Base-by-base conservation (phyloP, 2,888 invertebrate genomes). In the Deilephila porcellus region DNA sequence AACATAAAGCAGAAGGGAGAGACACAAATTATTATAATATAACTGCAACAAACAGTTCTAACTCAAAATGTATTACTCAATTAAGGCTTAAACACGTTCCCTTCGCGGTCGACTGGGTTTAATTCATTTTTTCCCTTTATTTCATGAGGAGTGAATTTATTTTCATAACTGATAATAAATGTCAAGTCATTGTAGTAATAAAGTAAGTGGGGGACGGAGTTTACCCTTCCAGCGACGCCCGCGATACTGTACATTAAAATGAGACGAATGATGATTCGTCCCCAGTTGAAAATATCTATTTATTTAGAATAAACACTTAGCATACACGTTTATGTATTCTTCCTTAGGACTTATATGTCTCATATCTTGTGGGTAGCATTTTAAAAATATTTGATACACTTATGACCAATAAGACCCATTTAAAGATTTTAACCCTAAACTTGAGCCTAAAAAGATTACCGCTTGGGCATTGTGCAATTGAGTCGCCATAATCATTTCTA, bases 151-250 rank as follows among this genome's bases (percentile, higher is more conserved):
- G 79, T 77, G 83, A 90, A 90, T 91, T 91, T 90, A 91, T 92
- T 91, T 92, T 91, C 90, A 92, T 93, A 91, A 90, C 89, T 90
- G 90, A 90, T 90, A 88, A 91, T 92, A 93, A 92, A 91, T 88
- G 93, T 89, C 89, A 85, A 91, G 90, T 92, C 93, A 92, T 91
- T 86, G 89, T 85, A 80, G 88, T 90, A 90, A 92, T 92, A 92
- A 90, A 91, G 86, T 88, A 89, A 90, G 87, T 87, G 85, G 82
- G 83, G 81, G 78, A 78, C 75, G 79, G 45, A 45, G 75, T 82
- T 84, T 83, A 87, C 87, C 89, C 87, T 87, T 86, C 83, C 64
- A 67, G 53, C 59, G 74, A 45, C 63, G 45, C 71, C 71, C 71
- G 73, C 78, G n/a, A 34, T 19, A 77, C 78, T 77, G 78, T 73